Evolutionary conservation across 2,888 invertebrate genomes (phyloP), one percentile per base, ranked within the genome.

Genomic region (Philereme transversata): DNA sequence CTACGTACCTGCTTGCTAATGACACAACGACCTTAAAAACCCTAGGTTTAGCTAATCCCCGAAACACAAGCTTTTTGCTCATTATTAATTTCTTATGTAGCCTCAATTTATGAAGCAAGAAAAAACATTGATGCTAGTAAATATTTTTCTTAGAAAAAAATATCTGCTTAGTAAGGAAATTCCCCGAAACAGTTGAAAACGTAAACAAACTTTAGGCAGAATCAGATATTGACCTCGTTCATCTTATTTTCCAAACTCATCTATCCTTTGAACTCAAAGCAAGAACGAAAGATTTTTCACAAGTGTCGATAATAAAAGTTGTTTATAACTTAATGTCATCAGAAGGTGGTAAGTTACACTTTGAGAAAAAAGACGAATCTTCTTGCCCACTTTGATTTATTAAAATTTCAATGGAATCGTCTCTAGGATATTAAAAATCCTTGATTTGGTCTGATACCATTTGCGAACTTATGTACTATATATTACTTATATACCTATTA

Each of bases 351-450:
- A 54, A n/a, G 47, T 35, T 41, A 51, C 38, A 47, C 43, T 51
- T 48, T 22, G 50, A 48, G 53, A 61, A 61, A 57, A 52, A 53
- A 59, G 52, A 57, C 48, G 46, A 62, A 53, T 54, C 57, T 57
- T 51, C 50, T 47, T 56, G 57, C 53, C 48, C 60, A 50, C 56
- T 45, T 62, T 65, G 67, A 67, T 67, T 66, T 67, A 67, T 67
- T 65, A 51, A 67, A 69, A 69, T 65, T 65, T 64, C 69, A 48
- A 53, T 46, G 45, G 50, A 67, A 57, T 61, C 69, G 62, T 69
- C 65, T 60, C 56, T 57, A 51, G 68, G 60, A 70, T 70, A 55
- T 57, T 48, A 64, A 67, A 60, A 62, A 65, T 59, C 58, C 57
- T 58, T 52, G 45, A 61, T 60, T 64, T 47, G 44, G n/a, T 45